Evolutionary conservation across 2,888 invertebrate genomes (phyloP).

Genomic region (Yponomeuta malinellus): DNA sequence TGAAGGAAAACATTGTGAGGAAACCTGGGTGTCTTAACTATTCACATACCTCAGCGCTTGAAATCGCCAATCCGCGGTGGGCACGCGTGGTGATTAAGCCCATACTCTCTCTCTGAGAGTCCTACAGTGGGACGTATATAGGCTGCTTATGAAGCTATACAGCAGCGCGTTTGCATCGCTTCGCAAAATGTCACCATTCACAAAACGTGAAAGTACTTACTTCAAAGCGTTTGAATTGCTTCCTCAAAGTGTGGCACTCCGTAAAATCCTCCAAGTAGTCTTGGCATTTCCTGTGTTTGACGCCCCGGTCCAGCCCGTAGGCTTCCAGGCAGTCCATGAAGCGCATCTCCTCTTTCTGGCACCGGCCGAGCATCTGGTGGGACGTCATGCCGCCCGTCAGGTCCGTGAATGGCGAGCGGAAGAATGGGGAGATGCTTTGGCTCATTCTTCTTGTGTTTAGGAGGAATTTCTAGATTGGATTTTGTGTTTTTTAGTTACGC

Average conservation of each 20-base stretch:
- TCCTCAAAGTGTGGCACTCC: constrained; percentile 73
- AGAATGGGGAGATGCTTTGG: constrained; percentile 50
- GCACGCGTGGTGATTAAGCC: too few species aligned
- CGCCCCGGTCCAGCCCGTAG: constrained; percentile 76
- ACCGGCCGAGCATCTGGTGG: constrained; percentile 72
- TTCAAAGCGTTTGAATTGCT: constrained; percentile 63
- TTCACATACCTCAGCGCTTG: too few species aligned
- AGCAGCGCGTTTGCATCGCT: too few species aligned
- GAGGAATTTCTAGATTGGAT: background rate
- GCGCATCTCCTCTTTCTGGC: constrained; percentile 77
- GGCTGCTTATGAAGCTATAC: too few species aligned
- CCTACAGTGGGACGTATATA: too few species aligned
- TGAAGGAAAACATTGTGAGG: too few species aligned
- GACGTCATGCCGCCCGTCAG: constrained; percentile 70
- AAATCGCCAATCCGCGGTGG: too few species aligned
- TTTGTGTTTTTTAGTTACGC: too few species aligned
- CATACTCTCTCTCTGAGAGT: too few species aligned
- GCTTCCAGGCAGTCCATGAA: constrained; percentile 81
- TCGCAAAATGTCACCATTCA: background rate
- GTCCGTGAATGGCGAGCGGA: constrained; percentile 79
- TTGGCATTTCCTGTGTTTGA: constrained; percentile 57
- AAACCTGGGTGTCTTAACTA: too few species aligned
- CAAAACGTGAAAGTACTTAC: constrained; percentile 32
- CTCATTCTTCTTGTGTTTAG: constrained; percentile 22
- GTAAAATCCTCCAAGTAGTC: constrained; percentile 74